A percentile compares a stretch with the other conserved stretches of the same genome.
Evolutionary conservation across 2,888 invertebrate genomes (phyloP).

Genomic region (Ctenicera cuprea): DNA sequence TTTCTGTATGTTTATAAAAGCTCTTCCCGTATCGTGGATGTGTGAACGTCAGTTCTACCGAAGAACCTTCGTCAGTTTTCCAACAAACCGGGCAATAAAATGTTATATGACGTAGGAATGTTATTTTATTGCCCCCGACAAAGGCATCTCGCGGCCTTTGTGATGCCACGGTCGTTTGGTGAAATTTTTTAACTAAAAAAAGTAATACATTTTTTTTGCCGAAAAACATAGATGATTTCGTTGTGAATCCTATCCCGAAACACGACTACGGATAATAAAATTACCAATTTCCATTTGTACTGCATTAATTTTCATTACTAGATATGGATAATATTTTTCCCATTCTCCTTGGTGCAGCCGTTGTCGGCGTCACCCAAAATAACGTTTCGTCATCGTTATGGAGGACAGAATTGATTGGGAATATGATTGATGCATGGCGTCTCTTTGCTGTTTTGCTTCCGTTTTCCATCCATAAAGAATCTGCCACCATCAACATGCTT

Average conservation of each 20-base stretch:
- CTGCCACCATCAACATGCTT: background rate
- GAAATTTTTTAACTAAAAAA: background rate
- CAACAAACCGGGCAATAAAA: slow-evolving; percentile 55
- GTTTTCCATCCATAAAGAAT: slow-evolving; percentile 26
- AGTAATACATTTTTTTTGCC: background rate
- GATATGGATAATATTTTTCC: slow-evolving; percentile 4
- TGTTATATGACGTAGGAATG: slow-evolving; percentile 53
- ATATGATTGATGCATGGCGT: slow-evolving; percentile 42
- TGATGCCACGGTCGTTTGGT: slow-evolving; percentile 2
- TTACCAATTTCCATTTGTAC: background rate
- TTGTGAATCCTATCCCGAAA: no score
- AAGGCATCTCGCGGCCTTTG: slow-evolving; percentile 34
- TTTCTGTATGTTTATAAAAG: slow-evolving; percentile 15
- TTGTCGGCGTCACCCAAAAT: slow-evolving; percentile 34
- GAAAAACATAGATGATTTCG: no score
- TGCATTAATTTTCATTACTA: background rate
- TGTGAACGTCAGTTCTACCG: slow-evolving; percentile 13
- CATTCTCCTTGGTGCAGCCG: slow-evolving; percentile 10
- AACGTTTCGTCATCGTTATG: slow-evolving; percentile 40
- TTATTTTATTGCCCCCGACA: slow-evolving; percentile 44
- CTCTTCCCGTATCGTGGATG: background rate
- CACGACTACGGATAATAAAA: no score
- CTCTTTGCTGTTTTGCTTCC: slow-evolving; percentile 25
- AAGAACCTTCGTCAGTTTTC: slow-evolving; percentile 42
- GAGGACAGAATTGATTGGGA: slow-evolving; percentile 44